phyloP scores from a whole-genome alignment of 2,113 vertebrate genomes.

The Nipponia nippon region DNA sequence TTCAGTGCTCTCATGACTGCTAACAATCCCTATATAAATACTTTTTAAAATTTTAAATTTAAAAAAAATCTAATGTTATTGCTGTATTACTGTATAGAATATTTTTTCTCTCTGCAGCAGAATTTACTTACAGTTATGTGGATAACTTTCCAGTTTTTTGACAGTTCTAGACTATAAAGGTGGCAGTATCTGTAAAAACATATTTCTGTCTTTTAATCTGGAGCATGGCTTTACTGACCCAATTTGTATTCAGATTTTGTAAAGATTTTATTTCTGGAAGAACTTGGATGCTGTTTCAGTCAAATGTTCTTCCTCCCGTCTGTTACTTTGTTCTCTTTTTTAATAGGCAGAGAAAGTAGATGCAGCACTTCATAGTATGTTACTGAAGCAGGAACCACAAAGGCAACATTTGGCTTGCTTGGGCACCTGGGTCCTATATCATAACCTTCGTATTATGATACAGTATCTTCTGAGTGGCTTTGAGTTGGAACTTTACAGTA shows the following conservation, averaged over 20 bases:
- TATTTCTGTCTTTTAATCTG: background rate
- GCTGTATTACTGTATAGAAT: background rate
- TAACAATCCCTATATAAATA: background rate
- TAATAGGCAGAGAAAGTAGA: slow-evolving; percentile 95
- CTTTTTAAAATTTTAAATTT: background rate
- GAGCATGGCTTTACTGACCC: background rate
- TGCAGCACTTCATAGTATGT: slow-evolving; percentile 91
- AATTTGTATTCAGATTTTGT: background rate
- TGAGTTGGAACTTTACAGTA: slow-evolving; percentile 97
- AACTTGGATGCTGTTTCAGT: background rate
- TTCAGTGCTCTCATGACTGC: background rate
- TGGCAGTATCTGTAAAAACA: background rate
- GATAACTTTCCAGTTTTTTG: background rate
- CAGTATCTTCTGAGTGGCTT: slow-evolving; percentile 98
- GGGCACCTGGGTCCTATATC: slow-evolving; percentile 98
- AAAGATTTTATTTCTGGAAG: background rate
- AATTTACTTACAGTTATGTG: background rate
- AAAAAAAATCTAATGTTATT: background rate
- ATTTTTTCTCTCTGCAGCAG: background rate
- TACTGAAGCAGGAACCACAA: slow-evolving; percentile 96
- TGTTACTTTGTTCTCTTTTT: background rate
- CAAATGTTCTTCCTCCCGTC: background rate
- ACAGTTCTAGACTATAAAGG: background rate
- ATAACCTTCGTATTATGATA: slow-evolving; percentile 98
- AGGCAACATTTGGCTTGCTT: slow-evolving; percentile 95